Evolutionary conservation across 2,113 vertebrate species (phyloP), one percentile per base, ranked within the genome.

Genomic region (Axis porcinus): DNA sequence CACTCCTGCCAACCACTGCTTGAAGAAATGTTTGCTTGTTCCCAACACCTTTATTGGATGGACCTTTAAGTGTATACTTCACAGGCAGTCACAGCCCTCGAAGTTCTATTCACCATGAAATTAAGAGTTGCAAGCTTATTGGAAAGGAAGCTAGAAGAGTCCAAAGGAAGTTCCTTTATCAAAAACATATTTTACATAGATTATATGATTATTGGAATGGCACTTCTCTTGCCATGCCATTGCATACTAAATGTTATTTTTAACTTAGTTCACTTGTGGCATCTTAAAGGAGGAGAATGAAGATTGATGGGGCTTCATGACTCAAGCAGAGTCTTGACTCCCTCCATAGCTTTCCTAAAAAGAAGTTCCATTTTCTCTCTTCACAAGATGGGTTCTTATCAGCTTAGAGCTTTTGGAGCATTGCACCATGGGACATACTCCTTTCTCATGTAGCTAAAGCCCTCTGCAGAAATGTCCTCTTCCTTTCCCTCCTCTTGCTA

Each of bases 1-100:
- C 19, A 47, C 4, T 7, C 57, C 5, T 14, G 28, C 1, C 43
- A 58, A 15, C 4, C 28, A 60, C 60, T 74, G 5, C 3, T 28
- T 78, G 19, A 3, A 15, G 74, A 5, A 36, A 62, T 21, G 47
- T 82, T 92, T 78, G 33, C n/a, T 86, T 55, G 27, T 67, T 47
- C 25, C 4, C 30, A 91, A 9, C 14, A 70, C 16, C 30, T 43
- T 60, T 45, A 15, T 11, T 67, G 45, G 23, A 52, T n/a, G 1
- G 67, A 47, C 1, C 28, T 33, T 28, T n/a, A 84, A 45, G 17
- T 6, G 43, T 57, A 27, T 57, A 27, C 62, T 23, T 55, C 27
- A 40, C 5, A 1, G 21, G 13, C 6, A 81, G 14, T 36, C 30
- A 13, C 1, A 15, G 10, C 0, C 45, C 13, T 1, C 25, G 6